Evolutionary conservation across 2,888 invertebrate species (phyloP).

Genomic region (Troides helena): DNA sequence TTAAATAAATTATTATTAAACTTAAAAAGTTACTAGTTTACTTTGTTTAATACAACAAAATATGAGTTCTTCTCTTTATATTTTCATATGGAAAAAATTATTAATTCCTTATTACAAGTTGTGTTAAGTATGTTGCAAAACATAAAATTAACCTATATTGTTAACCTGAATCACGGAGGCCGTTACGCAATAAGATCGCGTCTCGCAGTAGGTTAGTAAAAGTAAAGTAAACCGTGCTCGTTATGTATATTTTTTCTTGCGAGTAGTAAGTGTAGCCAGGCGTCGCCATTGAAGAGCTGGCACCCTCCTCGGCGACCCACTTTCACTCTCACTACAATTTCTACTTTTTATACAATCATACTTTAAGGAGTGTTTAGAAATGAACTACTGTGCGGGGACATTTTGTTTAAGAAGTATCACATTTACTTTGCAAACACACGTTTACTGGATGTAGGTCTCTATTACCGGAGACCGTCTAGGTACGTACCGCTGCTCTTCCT

Average conservation of each 20-base stretch:
- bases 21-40: too few species aligned
- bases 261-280: conserved; percentile 1
- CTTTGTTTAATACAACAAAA: too few species aligned
- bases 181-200: conserved; percentile 5
- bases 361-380: conserved; percentile 7
- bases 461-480: too few species aligned
- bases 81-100: too few species aligned
- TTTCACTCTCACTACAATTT: conserved; percentile 24
- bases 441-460: too few species aligned
- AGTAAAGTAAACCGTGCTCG: conserved; percentile 10
- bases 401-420: background rate
- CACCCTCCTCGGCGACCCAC: conserved; percentile 19
- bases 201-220: conserved; percentile 10
- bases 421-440: background rate
- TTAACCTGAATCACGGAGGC: background rate
- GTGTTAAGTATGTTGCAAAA: too few species aligned
- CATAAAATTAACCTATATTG: background rate
- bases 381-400: background rate
- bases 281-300: conserved; percentile 13
- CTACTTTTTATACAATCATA: conserved; percentile 19
- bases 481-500: too few species aligned
- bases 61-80: too few species aligned
- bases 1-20: too few species aligned
- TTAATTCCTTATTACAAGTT: too few species aligned
- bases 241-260: conserved; percentile 8